Percentiles rank a stretch among this genome's conserved stretches.
Evolutionary conservation across 2,888 invertebrate genomes (phyloP).

Genomic region (Chalcosyrphus nemorum): DNA sequence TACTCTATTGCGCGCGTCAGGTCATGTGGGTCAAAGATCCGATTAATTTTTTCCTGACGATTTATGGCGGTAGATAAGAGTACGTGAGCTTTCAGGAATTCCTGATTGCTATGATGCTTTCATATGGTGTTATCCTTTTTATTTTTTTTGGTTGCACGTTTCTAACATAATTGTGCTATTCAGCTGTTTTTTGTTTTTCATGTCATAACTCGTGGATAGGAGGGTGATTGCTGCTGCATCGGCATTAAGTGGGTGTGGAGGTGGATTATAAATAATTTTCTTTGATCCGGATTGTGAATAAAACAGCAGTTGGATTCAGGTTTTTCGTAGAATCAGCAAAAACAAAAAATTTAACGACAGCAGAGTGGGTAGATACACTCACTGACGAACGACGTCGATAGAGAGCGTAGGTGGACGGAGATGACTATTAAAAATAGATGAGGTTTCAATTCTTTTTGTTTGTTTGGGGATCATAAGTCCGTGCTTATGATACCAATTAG

Average conservation of each 20-base stretch:
- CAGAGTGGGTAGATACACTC: no score
- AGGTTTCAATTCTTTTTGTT: no score
- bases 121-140: neutral
- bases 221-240: neutral
- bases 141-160: slow-evolving; percentile 25
- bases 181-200: slow-evolving; percentile 6
- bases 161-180: slow-evolving; percentile 23
- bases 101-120: slow-evolving; percentile 18
- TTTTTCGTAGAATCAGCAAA: neutral
- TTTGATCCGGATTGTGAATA: neutral
- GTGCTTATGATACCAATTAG: no score
- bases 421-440: no score
- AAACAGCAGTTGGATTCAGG: neutral
- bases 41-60: slow-evolving; percentile 43
- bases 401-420: no score
- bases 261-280: slow-evolving; percentile 12
- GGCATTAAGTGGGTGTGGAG: neutral
- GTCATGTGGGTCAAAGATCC: slow-evolving; percentile 43
- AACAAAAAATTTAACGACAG: neutral
- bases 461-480: no score
- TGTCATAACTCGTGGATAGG: neutral
- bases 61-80: slow-evolving; percentile 38
- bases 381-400: no score
- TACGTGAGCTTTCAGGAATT: slow-evolving; percentile 49
- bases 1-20: slow-evolving; percentile 4